Conservation (phyloP, 1,140 invertebrate genomes). For the Drosophila malerkotliana region DNA sequence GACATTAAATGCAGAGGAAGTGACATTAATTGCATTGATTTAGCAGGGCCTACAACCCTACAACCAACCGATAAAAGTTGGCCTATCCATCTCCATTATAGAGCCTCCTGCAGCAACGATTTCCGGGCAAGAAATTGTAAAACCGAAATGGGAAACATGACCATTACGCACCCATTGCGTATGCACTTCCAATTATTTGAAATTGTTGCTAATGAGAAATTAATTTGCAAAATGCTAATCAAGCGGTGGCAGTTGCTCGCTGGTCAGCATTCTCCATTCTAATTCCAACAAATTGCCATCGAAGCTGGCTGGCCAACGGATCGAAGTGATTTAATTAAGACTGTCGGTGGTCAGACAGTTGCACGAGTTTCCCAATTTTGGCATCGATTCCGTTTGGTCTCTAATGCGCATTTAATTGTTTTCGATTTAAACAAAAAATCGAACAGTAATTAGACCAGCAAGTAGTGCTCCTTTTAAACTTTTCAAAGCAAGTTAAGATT, state of each 20-base stretch:
- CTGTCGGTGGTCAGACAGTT: slow-evolving; percentile 2
- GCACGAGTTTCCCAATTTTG: slow-evolving; percentile 33
- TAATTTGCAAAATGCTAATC: slow-evolving; percentile 74
- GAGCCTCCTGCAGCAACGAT: slow-evolving; percentile 2
- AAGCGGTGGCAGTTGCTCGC: slow-evolving; percentile 35
- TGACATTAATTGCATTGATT: slow-evolving; percentile 81
- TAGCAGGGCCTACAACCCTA: slow-evolving; percentile 51
- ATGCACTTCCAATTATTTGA: slow-evolving; percentile 69
- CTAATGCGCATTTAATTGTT: slow-evolving; percentile 66
- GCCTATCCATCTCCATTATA: slow-evolving; percentile 19
- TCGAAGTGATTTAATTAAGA: slow-evolving; percentile 61
- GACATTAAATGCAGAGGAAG: slow-evolving; percentile 79
- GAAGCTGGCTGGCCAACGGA: slow-evolving; percentile 17
- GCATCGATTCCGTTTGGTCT: slow-evolving; percentile 4
- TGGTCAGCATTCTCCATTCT: slow-evolving; percentile 37
- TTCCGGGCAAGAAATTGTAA: background rate
- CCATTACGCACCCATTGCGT: slow-evolving; percentile 53
- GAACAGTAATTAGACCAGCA: slow-evolving; percentile 13
- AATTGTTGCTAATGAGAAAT: slow-evolving; percentile 77
- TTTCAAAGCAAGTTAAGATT: background rate
- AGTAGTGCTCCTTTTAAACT: background rate
- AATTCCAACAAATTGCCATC: slow-evolving; percentile 41
- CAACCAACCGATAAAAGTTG: slow-evolving; percentile 58
- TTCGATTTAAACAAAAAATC: slow-evolving; percentile 21
- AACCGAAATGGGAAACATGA: slow-evolving; percentile 3